A percentile compares a stretch with the other conserved stretches of the same genome.
phyloP scores from a whole-genome alignment of 2,888 invertebrate species.

The Chymomyza procnemis region DNA sequence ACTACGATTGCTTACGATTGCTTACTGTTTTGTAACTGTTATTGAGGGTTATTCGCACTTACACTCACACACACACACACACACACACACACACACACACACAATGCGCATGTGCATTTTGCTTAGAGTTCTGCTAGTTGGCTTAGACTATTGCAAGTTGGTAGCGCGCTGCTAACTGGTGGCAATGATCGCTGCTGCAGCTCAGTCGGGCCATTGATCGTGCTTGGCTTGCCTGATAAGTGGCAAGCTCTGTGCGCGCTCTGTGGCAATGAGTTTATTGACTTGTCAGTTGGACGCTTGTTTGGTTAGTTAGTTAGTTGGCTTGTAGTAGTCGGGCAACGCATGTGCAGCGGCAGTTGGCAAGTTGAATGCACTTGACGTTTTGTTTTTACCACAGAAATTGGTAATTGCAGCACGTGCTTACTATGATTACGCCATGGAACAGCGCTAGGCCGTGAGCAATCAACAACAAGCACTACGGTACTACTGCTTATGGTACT shows the following conservation, averaged over 20 bases:
- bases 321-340: slow-evolving; percentile 39
- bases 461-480: neutral
- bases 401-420: slow-evolving; percentile 69
- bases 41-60: slow-evolving; percentile 69
- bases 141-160: slow-evolving; percentile 18
- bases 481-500: neutral
- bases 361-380: slow-evolving; percentile 62
- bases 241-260: slow-evolving; percentile 22
- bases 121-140: neutral
- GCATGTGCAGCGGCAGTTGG: slow-evolving; percentile 58
- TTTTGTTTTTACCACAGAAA: slow-evolving; percentile 37
- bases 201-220: slow-evolving; percentile 51
- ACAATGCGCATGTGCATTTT: slow-evolving; percentile 23
- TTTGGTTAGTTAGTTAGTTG: neutral
- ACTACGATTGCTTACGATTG: slow-evolving; percentile 34
- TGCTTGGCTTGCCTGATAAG: slow-evolving; percentile 70
- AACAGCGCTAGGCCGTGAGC: neutral
- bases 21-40: slow-evolving; percentile 74
- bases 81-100: too few species aligned
- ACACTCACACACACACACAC: too few species aligned
- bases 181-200: slow-evolving; percentile 54
- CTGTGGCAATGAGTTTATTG: slow-evolving; percentile 65
- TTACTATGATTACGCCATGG: slow-evolving; percentile 62
- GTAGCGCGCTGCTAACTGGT: slow-evolving; percentile 26
- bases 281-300: slow-evolving; percentile 46